Evolutionary conservation across 2,113 vertebrate species (phyloP).

Genomic region (Cisticola juncidis): DNA sequence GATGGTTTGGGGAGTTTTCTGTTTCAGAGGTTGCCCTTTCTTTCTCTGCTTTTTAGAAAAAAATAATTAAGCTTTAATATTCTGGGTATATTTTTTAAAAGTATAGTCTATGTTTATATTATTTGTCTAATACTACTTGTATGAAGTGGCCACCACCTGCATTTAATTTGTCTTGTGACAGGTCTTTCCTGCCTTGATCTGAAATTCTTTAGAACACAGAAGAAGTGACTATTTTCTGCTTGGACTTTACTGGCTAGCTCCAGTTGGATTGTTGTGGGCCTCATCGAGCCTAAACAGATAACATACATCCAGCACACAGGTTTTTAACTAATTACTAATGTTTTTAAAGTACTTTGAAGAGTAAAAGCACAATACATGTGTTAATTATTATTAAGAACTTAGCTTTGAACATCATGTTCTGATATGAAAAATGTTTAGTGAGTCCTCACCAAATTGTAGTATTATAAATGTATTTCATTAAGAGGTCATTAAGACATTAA

Average conservation of each 20-base stretch:
- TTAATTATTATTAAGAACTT: slow-evolving; percentile 61
- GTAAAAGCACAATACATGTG: slow-evolving; percentile 24
- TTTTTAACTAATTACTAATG: slow-evolving; percentile 53
- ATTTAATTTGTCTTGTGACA: slow-evolving; percentile 51
- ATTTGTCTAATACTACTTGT: slow-evolving; percentile 21
- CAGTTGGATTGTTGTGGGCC: slow-evolving; percentile 37
- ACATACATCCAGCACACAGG: neutral
- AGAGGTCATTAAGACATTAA: slow-evolving; percentile 60
- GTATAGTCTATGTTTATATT: slow-evolving; percentile 11
- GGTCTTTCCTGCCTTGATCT: slow-evolving; percentile 40
- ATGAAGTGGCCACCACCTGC: slow-evolving; percentile 35
- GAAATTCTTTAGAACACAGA: slow-evolving; percentile 35
- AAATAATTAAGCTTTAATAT: neutral
- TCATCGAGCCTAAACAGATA: slow-evolving; percentile 60
- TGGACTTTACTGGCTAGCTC: slow-evolving; percentile 35
- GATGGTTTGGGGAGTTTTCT: neutral
- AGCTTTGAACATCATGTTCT: slow-evolving; percentile 56
- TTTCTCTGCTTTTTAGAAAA: neutral
- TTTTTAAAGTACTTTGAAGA: slow-evolving; percentile 60
- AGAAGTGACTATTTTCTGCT: slow-evolving; percentile 26
- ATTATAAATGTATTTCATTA: slow-evolving; percentile 67
- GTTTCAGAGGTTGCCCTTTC: neutral
- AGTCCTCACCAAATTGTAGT: slow-evolving; percentile 25
- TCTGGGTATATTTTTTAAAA: neutral
- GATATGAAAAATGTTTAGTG: slow-evolving; percentile 40